Percentiles rank a stretch among this genome's conserved stretches.
Evolutionary conservation across 2,113 vertebrate genomes (phyloP).

Genomic region (Grus americana): DNA sequence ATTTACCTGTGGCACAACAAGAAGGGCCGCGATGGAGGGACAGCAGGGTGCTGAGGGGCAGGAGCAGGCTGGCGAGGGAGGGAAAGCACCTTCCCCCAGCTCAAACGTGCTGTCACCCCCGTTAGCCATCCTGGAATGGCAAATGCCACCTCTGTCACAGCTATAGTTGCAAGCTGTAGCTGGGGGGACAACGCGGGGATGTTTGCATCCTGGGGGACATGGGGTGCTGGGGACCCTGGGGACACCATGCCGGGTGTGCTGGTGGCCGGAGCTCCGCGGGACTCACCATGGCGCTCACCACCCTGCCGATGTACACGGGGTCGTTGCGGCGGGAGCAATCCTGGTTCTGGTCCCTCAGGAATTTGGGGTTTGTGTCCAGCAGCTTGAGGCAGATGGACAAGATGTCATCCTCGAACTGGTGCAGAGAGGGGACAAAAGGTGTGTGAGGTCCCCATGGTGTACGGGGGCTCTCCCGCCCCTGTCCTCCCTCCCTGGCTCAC

Average conservation of each 20-base stretch:
- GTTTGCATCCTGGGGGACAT: not conserved
- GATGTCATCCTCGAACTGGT: constrained; percentile 83
- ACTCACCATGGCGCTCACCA: constrained; percentile 90
- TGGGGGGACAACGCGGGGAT: not conserved
- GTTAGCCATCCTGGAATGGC: not conserved
- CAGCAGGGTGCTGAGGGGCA: not conserved
- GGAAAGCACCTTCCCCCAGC: not conserved
- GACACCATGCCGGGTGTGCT: not conserved
- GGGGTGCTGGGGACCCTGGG: not conserved
- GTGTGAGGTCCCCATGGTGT: not conserved
- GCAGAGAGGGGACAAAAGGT: not conserved
- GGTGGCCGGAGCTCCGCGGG: rapidly evolving
- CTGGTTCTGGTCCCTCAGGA: constrained; percentile 69
- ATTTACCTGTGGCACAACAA: constrained; percentile 80
- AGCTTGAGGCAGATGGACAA: constrained; percentile 83
- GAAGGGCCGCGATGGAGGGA: not conserved
- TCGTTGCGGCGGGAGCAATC: constrained; percentile 80
- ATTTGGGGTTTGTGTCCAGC: constrained; percentile 86
- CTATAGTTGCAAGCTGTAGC: not conserved
- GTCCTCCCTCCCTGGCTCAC: not conserved
- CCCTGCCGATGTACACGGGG: constrained; percentile 81
- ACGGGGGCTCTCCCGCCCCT: not conserved
- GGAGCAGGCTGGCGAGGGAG: not conserved
- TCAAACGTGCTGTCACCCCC: rapidly evolving
- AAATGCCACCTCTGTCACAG: not conserved